Percentiles rank a stretch among this genome's conserved stretches.
phyloP scores from a whole-genome alignment of 2,797 vertebrate species.

The Thaleichthys pacificus region DNA sequence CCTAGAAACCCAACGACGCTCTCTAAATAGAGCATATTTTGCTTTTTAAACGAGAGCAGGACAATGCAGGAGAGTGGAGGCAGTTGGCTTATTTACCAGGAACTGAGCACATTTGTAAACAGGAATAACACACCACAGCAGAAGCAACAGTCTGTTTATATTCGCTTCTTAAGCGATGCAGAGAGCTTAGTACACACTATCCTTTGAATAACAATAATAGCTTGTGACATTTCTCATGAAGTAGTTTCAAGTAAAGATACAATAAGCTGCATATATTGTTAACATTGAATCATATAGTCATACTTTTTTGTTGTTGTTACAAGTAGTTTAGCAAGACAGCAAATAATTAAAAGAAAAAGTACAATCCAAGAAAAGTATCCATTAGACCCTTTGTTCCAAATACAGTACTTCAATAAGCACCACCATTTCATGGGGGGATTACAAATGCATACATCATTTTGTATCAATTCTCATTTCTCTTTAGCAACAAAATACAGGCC shows the following conservation, averaged over 20 bases:
- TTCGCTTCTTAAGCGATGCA: slow-evolving; percentile 64
- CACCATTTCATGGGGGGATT: slow-evolving; percentile 59
- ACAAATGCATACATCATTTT: slow-evolving; percentile 55
- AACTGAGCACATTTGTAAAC: background rate
- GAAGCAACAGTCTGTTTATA: slow-evolving; percentile 32
- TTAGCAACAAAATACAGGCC: slow-evolving; percentile 66
- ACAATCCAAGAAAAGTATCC: slow-evolving; percentile 21
- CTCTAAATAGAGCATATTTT: slow-evolving; percentile 37
- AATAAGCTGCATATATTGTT: slow-evolving; percentile 50
- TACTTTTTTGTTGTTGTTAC: slow-evolving; percentile 14
- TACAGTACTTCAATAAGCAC: slow-evolving; percentile 51
- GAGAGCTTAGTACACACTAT: slow-evolving; percentile 53
- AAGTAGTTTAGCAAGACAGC: slow-evolving; percentile 39
- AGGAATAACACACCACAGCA: background rate
- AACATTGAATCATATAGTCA: slow-evolving; percentile 27
- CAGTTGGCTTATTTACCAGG: slow-evolving; percentile 4
- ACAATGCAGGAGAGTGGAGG: slow-evolving; percentile 9
- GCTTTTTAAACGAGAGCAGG: slow-evolving; percentile 16
- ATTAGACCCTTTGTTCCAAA: slow-evolving; percentile 51
- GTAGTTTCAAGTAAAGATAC: slow-evolving; percentile 68
- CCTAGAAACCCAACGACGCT: slow-evolving; percentile 36
- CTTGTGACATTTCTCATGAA: slow-evolving; percentile 64
- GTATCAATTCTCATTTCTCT: slow-evolving; percentile 33
- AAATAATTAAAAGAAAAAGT: slow-evolving; percentile 28
- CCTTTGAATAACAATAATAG: slow-evolving; percentile 54